Evolutionary conservation across 2,888 invertebrate species (phyloP), one percentile per base, ranked within the genome.

Genomic region (Erebia palarica): DNA sequence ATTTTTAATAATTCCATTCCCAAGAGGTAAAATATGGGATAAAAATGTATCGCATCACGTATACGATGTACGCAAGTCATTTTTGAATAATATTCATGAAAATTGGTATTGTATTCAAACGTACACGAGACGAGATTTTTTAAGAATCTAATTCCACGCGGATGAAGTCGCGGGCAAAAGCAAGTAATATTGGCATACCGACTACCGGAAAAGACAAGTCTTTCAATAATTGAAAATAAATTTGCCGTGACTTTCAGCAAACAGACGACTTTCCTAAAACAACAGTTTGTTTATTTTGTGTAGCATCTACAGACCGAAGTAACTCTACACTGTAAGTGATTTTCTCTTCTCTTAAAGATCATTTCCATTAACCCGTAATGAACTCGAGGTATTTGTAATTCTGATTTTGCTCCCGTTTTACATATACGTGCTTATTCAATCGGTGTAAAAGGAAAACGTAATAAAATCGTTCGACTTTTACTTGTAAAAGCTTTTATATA

Each of bases 351-450:
- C 27, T 27, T n/a, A 66, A 66, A 67, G 49, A 59, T 59, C 21
- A 49, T 59, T 47, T 57, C 49, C 58, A 67, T 67, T 59, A 67
- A 67, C 47, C 58, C 18, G 27, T 36, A 67, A 66, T 59, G 67
- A 59, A 67, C 67, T 55, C 42, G 16, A 18, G 61, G 13, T 44
- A 42, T 55, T 27, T 59, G 67, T 59, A 36, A 73, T 71, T 61
- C 58, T 58, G 57, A 65, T 57, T 67, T 59, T 66, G 59, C 66
- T 69, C 55, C 47, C 67, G 66, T 74, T 73, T 73, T 72, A 70
- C 70, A 73, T 74, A 70, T 65, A 64, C 61, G 61, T 49, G 57
- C 65, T 66, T 59, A 69, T 74, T 66, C 69, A 74, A 73, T 74
- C 63, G 68, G 63, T 47, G 63, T 69, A 70, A 74, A 67, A 74